Conservation (phyloP, 2,888 invertebrate genomes). For the Idaea biselata region DNA sequence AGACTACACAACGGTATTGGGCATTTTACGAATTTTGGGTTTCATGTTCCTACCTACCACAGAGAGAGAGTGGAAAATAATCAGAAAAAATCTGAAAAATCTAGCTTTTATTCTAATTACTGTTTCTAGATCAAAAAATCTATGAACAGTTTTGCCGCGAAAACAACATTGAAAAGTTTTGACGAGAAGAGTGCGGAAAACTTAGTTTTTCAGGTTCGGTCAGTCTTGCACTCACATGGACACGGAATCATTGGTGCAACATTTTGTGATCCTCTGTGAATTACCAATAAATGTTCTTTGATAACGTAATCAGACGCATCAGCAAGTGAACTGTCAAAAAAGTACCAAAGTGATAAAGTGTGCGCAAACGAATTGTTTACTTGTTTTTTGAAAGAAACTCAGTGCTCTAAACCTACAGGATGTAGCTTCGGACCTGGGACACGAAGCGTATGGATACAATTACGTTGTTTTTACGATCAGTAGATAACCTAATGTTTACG, state of each 20-base stretch:
- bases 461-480: background rate
- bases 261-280: constrained; percentile 34
- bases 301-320: constrained; percentile 31
- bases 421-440: constrained; percentile 50
- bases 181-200: constrained; percentile 47
- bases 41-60: constrained; percentile 66
- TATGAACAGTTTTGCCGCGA: constrained; percentile 41
- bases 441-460: background rate
- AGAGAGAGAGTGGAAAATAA: constrained; percentile 55
- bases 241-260: constrained; percentile 33
- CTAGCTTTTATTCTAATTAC: constrained; percentile 33
- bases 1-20: constrained; percentile 82
- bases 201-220: constrained; percentile 44
- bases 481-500: constrained; percentile 1
- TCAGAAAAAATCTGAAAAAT: constrained; percentile 35
- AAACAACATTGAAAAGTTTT: constrained; percentile 56
- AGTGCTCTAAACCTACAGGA: constrained; percentile 47
- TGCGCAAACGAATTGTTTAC: constrained; percentile 63
- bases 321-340: constrained; percentile 57
- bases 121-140: constrained; percentile 17
- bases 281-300: constrained; percentile 29
- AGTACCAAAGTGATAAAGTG: constrained; percentile 52
- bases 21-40: constrained; percentile 81
- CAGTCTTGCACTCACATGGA: constrained; percentile 44
- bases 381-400: constrained; percentile 53